Base-by-base conservation (phyloP, 2,797 vertebrate genomes). In the Tiaroga cobitis region DNA sequence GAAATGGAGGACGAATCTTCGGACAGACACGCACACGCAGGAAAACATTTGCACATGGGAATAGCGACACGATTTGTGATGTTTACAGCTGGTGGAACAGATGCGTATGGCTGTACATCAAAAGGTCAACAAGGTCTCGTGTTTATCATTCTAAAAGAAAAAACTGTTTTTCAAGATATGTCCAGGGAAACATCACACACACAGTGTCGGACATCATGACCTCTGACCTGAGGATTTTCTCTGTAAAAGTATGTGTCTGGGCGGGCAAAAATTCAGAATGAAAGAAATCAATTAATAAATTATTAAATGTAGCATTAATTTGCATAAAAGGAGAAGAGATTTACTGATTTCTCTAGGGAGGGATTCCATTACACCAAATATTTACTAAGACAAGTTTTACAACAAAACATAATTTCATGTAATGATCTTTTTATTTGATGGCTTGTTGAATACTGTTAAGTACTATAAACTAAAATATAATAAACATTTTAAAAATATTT, bases 1-100 rank as follows among this genome's bases (percentile, higher is more conserved):
- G 90, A 89, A 88, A 81, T 4, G 11, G 54, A 59, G 34, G 11
- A 29, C 21, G 43, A 74, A 41, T 80, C 51, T 80, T 82, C 61
- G 26, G 9, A 68, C 61, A 83, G 56, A 59, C 67, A 75, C 8
- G 26, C 63, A 75, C 34, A 59, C 43, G 11, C 43, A 74, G 72
- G 68, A 74, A 83, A 79, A 63, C 68, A 65, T 77, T 49, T 76
- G 26, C 82, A 49, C 74, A 63, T 77, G 70, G 76, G 70, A 80
- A 69, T 15, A 74, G 59, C n/a, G 26, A 54, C 76, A 56, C 8
- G 43, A 73, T 41, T 56, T 41, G 51, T 18, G 43, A 67, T 67
- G 75, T 46, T 56, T 67, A 29, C 29, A 73, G 32, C 59, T 46
- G 82, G 21, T 51, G 61, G 32, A 78, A 56, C 34, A 43, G 34